Conservation (phyloP, 2,888 invertebrate genomes). For the Nemotelus pantherinus region DNA sequence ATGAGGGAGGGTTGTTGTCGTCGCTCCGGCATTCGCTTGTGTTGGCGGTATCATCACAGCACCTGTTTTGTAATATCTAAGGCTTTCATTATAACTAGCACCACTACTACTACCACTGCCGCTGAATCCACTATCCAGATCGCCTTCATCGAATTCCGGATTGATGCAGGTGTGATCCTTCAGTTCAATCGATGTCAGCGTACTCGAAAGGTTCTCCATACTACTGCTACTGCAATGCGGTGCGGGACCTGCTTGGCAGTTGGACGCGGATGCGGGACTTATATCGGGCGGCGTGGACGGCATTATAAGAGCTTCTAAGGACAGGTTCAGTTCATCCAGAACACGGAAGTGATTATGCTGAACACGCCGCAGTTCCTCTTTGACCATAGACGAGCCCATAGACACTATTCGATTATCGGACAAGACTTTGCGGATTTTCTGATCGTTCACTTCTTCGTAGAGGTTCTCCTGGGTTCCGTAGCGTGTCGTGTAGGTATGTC, state of each 20-base stretch:
- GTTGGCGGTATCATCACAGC: conserved; percentile 57
- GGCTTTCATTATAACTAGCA: conserved; percentile 81
- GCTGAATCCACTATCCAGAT: conserved; percentile 81
- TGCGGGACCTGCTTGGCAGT: conserved; percentile 63
- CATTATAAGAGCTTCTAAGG: conserved; percentile 90
- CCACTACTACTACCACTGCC: conserved; percentile 78
- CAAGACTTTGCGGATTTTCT: conserved; percentile 63
- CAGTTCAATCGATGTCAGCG: conserved; percentile 63
- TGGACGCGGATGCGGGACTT: conserved; percentile 60
- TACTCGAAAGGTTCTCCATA: conserved; percentile 62
- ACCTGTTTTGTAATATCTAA: conserved; percentile 67
- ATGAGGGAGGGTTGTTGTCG: conserved; percentile 60
- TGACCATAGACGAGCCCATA: conserved; percentile 75
- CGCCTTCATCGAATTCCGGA: conserved; percentile 66
- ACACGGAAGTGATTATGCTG: conserved; percentile 85
- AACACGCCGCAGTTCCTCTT: conserved; percentile 84
- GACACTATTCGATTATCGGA: conserved; percentile 72
- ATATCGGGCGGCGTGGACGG: conserved; percentile 70
- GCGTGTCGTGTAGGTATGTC: conserved; percentile 78
- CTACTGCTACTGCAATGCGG: conserved; percentile 58
- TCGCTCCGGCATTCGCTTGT: conserved; percentile 45
- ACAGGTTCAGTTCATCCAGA: conserved; percentile 85
- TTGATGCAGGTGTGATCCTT: conserved; percentile 65
- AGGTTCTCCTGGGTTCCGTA: conserved; percentile 81
- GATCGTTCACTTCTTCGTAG: conserved; percentile 64